Percentiles rank a stretch among this genome's conserved stretches.
These are phyloP conservation scores for Procavia capensis DNA, from an alignment of 2,113 vertebrate species.

Conservation along the genomic window DNA sequence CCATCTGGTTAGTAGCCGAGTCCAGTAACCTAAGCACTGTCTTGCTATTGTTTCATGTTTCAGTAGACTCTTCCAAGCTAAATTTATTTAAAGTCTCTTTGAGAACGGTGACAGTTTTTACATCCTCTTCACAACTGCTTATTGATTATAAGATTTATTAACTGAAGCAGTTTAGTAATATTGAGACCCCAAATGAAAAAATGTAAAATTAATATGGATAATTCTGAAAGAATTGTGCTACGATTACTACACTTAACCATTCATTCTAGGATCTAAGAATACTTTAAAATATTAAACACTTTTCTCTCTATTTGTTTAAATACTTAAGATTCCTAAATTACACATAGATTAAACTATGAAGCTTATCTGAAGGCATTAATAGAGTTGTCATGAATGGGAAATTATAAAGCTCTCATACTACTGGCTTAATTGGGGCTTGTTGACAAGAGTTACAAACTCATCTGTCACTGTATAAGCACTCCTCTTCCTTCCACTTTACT, in stretches of 20 bases:
- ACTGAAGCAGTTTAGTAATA: background rate
- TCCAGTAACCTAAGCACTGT: background rate
- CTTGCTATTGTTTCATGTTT: background rate
- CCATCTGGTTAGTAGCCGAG: background rate
- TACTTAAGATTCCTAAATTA: background rate
- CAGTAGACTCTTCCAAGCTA: background rate
- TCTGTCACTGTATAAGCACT: background rate
- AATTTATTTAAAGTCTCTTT: background rate
- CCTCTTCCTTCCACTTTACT: background rate
- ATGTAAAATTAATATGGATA: background rate
- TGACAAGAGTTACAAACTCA: background rate
- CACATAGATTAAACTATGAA: background rate
- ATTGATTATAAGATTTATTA: background rate
- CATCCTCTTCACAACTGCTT: background rate
- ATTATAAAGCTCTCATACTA: background rate
- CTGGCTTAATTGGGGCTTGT: background rate
- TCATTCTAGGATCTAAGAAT: background rate
- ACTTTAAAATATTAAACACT: slow-evolving; percentile 19
- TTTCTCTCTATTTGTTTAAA: background rate
- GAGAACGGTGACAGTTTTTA: background rate
- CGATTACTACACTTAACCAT: background rate
- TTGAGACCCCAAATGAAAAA: background rate
- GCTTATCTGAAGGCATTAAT: background rate
- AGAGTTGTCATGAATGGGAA: background rate
- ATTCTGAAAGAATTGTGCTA: background rate